Base-by-base conservation (phyloP, 2,113 vertebrate genomes). In the Empidonax traillii region DNA sequence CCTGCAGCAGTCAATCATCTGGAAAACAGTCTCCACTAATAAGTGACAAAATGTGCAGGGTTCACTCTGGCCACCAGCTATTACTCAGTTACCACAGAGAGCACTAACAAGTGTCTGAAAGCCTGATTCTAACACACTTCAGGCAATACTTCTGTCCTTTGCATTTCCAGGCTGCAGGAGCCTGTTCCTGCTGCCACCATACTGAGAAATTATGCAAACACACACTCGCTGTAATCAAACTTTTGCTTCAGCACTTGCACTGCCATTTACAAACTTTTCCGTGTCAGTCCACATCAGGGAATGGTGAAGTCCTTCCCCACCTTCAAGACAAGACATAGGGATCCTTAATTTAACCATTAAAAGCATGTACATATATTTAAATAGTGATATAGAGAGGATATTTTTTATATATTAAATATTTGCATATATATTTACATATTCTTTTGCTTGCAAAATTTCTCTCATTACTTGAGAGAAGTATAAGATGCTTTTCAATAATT, bases 311-410 rank as follows among this genome's bases (percentile, higher is more conserved):
- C 15, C 23, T 24, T 77, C 80, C 10, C 39, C 0, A 1, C 25
- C 43, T 77, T 80, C 46, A 81, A 83, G 53, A 76, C 6, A n/a
- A 63, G 31, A 33, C 27, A 51, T 2, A 55, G 2, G 18, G 58
- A 61, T 56, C 10, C 22, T 33, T 11, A 62, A 25, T 2, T 13
- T 44, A 28, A 53, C 15, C 17, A 53, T 37, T 47, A 74, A 47
- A 74, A 59, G 37, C 10, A 28, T 22, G 33, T 22, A 28, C 21
- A 52, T 2, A 24, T 4, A 51, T 49, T 66, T 37, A 69, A 1
- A 73, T 0, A 49, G 3, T 37, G 4, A 59, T 22, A 14, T 5
- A 22, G 0, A 37, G 6, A n/a, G 8, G 51, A 22, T 43, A 61
- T 28, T 68, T 61, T 9, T 20, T 33, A 13, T 47, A 15, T n/a